Evolutionary conservation across 2,113 vertebrate species (phyloP), one percentile per base, ranked within the genome.

Genomic region (Cavia porcellus): DNA sequence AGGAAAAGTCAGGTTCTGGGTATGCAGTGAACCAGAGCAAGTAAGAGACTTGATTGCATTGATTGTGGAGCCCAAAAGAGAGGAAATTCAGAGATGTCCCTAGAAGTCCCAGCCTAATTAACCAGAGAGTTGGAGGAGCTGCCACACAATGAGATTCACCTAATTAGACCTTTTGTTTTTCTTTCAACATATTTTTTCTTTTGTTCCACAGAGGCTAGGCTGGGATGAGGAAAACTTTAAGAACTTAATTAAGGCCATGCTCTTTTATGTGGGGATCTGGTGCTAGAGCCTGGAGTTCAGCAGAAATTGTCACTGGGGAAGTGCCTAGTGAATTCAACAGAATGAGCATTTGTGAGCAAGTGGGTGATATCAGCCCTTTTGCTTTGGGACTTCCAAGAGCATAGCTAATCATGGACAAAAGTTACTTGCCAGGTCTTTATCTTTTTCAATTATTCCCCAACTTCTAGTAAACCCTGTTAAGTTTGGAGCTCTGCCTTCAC

Each of bases 151-250:
- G 38, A 83, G 8, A 80, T 62, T 77, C 9, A 83, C 5, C 82
- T 77, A 68, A 55, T 12, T 94, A 32, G 86, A 55, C 12, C 22
- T 57, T 80, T 42, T 74, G 15, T 30, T 89, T 97, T 82, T n/a
- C 28, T 79, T 90, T 82, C 3, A 30, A n/a, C 19, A 17, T 80
- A 2, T 45, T 57, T 83, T 15, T 25, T 11, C 25, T 70, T 70
- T 95, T 80, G 20, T 45, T 96, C 66, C 70, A 68, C 52, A 47
- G 25, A 45, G 13, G 3, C 5, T 85, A 70, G n/a, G 10, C 15
- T 86, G 57, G 5, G 28, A 50, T 32, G 72, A 19, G 72, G 22
- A 57, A 12, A 12, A 32, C 25, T 47, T 1, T 2, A 4, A 52
- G 6, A 11, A n/a, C 38, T 86, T 74, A 57, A 80, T 14, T 83